These are phyloP conservation scores for Cyclargus thomasi DNA, from an alignment of 1,140 invertebrate species.

Conservation along the genomic window DNA sequence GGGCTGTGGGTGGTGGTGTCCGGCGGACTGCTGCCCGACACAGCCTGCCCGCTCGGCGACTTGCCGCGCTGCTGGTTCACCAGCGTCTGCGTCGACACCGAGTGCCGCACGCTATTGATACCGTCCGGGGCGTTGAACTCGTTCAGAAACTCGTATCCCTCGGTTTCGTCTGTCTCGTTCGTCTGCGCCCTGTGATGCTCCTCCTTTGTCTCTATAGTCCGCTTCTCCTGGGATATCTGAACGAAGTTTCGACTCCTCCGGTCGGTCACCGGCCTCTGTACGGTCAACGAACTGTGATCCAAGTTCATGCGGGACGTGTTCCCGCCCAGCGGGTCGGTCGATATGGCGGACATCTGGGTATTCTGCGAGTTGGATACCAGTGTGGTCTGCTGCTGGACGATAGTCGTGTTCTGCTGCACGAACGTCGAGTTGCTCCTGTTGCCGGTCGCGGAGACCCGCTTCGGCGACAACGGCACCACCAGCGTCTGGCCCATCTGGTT, in stretches of 20 bases:
- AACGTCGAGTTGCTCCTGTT: conserved; percentile 84
- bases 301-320: conserved; percentile 68
- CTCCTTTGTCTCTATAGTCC: conserved; percentile 29
- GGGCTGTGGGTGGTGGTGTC: conserved; percentile 89
- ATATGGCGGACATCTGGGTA: conserved; percentile 45
- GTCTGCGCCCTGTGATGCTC: conserved; percentile 23
- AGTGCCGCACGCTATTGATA: conserved; percentile 73
- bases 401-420: conserved; percentile 82
- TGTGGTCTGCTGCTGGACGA: conserved; percentile 78
- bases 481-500: conserved; percentile 84
- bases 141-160: conserved; percentile 39
- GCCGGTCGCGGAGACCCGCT: conserved; percentile 76
- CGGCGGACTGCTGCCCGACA: conserved; percentile 78
- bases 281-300: conserved; percentile 59
- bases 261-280: conserved; percentile 38
- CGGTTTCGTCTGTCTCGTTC: conserved; percentile 27
- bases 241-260: conserved; percentile 37
- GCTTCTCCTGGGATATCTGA: conserved; percentile 30
- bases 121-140: conserved; percentile 30
- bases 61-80: conserved; percentile 77
- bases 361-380: conserved; percentile 84
- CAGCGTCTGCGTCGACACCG: conserved; percentile 84
- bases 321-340: conserved; percentile 41
- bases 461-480: conserved; percentile 84
- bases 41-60: conserved; percentile 54